Evolutionary conservation across 2,888 invertebrate species (phyloP), one percentile per base, ranked within the genome.

Genomic region (Monochamus alternatus): DNA sequence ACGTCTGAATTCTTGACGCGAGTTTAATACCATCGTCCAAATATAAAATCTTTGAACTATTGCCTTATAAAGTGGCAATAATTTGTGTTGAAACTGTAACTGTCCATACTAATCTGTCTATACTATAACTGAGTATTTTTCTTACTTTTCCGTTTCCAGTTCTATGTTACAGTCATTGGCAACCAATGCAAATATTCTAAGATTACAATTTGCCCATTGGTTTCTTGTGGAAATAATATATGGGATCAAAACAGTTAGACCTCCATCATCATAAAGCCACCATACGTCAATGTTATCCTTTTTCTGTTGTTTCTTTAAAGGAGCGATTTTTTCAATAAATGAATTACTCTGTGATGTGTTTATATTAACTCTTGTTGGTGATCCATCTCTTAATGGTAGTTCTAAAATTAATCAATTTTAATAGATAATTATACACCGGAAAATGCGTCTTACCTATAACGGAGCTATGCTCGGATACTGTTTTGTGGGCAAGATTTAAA

Each of bases 181-280:
- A 72, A 95, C 93, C 84, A 97, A 90, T n/a, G 96, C 95, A 88
- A 96, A 96, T 59, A 96, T 93, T 72, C 96, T 89, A 84, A 96
- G 90, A 87, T 94, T 94, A 87, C 95, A 96, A 83, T 92, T 91
- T 70, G 93, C 90, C 95, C 96, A 96, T 83, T 93, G 91, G 8
- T 93, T 92, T 80, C 96, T 92, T 82, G 94, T 94, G 67, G 95
- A 95, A 80, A 97, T 93, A 81, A 97, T 96, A 88, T 97, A 96
- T 0, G 96, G 96, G 81, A 97, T 88, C 76, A 97, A 90, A 88
- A 97, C 94, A 2, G 96, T 96, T 60, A 97, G 90, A 86, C 96
- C 96, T 85, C 96, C 96, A 88, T 96, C 98, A 87, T 98, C 98
- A 88, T 97, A 98, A 83, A 98, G 89, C 98, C 98, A 98, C 96